Percentiles rank a stretch among this genome's conserved stretches.
Conservation (phyloP, 2,113 vertebrate species). For the Prietella phreatophila region DNA sequence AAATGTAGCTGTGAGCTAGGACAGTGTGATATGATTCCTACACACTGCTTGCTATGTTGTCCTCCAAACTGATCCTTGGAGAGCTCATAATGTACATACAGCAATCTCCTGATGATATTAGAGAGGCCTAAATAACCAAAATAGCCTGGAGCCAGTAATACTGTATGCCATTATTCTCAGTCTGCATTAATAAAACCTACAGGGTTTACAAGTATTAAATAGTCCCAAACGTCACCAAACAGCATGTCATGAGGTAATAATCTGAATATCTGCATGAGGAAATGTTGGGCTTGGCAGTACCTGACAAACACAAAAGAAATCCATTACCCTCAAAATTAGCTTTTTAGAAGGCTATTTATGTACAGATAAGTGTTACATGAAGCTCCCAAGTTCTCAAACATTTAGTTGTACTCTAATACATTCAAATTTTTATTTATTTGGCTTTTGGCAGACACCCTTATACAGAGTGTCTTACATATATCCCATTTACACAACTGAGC, state of each 20-base stretch:
- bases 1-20: not conserved
- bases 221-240: conserved; percentile 49
- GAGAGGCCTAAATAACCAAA: conserved; percentile 29
- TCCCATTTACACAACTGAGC: too few species aligned
- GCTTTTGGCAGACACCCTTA: too few species aligned
- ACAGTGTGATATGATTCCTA: not conserved
- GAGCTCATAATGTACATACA: conserved; percentile 31
- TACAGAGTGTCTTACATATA: too few species aligned
- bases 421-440: too few species aligned
- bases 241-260: conserved; percentile 56
- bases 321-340: not conserved
- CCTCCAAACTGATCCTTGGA: conserved; percentile 32
- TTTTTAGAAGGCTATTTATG: not conserved
- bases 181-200: conserved; percentile 57
- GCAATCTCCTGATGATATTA: conserved; percentile 50
- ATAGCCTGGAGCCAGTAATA: conserved; percentile 37
- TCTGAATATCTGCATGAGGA: conserved; percentile 27
- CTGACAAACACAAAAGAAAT: not conserved
- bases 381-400: not conserved
- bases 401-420: not conserved
- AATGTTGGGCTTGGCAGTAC: conserved; percentile 13
- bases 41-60: not conserved
- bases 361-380: not conserved
- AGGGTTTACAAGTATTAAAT: conserved; percentile 56
- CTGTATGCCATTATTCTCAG: not conserved